A percentile compares a stretch with the other conserved stretches of the same genome.
These are phyloP conservation scores for Periophthalmodon schlosseri DNA, from an alignment of 2,113 vertebrate species.

Conservation along the genomic window DNA sequence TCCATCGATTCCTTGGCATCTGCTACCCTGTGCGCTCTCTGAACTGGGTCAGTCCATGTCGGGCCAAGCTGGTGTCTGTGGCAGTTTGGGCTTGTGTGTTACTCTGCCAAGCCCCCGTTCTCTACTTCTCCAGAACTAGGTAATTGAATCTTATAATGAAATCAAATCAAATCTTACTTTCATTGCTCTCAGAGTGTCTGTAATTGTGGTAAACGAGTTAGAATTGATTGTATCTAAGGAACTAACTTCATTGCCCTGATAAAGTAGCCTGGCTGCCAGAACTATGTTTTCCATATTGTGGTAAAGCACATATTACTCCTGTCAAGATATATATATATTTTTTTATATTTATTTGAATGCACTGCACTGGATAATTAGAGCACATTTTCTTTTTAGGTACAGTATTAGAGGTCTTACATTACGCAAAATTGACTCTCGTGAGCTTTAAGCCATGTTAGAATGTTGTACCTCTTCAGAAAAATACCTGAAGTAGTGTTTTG, in stretches of 20 bases:
- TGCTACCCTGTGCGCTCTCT: constrained; percentile 87
- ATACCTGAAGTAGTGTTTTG: no score
- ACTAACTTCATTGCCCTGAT: not conserved
- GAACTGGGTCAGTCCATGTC: constrained; percentile 82
- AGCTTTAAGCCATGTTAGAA: no score
- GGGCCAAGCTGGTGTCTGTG: constrained; percentile 79
- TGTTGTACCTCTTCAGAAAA: no score
- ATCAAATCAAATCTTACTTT: not conserved
- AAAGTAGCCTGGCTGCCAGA: not conserved
- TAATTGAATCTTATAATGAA: constrained; percentile 19
- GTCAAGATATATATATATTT: not conserved
- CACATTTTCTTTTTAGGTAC: no score
- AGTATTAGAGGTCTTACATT: no score
- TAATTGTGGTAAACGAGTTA: constrained; percentile 3
- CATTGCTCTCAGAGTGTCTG: not conserved
- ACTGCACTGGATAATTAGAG: no score
- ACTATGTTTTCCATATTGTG: not conserved
- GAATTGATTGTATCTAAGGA: constrained; percentile 16
- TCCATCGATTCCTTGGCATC: constrained; percentile 91
- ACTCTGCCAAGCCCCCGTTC: constrained; percentile 84
- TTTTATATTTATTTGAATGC: no score
- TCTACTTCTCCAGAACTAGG: constrained; percentile 88
- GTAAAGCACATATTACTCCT: not conserved
- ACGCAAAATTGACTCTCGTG: no score
- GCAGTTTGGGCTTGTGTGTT: constrained; percentile 83